These are phyloP conservation scores for Lacanobia wlatinum DNA, from an alignment of 2,888 invertebrate species.

Conservation along the genomic window DNA sequence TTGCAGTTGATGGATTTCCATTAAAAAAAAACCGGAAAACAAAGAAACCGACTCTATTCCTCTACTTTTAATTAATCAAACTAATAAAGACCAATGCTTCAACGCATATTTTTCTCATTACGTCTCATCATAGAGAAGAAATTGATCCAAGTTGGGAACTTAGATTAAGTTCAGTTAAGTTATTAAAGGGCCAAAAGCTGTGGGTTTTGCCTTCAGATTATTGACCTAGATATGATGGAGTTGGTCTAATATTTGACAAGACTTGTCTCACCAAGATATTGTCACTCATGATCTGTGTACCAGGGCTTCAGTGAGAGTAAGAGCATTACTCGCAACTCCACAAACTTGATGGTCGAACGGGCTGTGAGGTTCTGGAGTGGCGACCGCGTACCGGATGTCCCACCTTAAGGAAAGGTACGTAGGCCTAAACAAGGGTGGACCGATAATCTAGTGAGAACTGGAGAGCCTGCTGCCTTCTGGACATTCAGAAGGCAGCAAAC, in stretches of 20 bases:
- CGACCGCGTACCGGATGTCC: not conserved
- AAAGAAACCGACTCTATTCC: not conserved
- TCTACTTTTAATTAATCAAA: conserved; percentile 50
- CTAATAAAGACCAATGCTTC: no score
- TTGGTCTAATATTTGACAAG: not conserved
- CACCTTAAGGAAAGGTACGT: not conserved
- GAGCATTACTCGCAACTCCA: no score
- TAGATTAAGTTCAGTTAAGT: conserved; percentile 69
- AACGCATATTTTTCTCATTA: conserved; percentile 70
- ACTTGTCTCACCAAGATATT: not conserved
- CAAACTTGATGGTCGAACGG: no score
- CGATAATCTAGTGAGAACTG: not conserved
- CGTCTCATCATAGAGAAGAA: conserved; percentile 63
- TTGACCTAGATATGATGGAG: conserved; percentile 10
- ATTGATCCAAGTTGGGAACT: conserved; percentile 73
- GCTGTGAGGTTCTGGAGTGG: not conserved
- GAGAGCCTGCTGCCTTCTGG: not conserved
- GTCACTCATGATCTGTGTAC: not conserved
- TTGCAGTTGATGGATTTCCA: no score
- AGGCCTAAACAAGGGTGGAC: not conserved
- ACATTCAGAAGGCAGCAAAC: no score
- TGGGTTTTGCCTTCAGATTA: conserved; percentile 1
- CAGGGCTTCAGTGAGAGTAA: no score
- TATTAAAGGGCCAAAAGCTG: conserved; percentile 55
- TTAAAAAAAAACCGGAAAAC: no score